Evolutionary conservation across 2,797 vertebrate genomes (phyloP), one percentile per base, ranked within the genome.

Genomic region (Prunella strophiata): DNA sequence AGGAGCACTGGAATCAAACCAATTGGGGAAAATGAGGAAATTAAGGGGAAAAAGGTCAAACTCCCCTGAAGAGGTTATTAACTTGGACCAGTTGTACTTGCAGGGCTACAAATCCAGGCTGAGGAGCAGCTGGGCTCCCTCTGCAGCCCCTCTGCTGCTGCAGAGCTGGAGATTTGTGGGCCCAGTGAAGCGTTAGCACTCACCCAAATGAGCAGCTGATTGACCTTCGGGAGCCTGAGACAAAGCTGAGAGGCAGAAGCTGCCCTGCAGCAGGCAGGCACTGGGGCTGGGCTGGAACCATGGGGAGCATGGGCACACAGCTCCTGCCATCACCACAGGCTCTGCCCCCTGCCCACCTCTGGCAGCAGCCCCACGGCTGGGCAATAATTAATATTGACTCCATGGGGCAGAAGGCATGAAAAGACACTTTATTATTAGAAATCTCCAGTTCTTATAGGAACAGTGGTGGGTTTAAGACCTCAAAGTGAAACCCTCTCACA

Each of bases 211-310:
- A 94, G 94, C 80, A 7, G 45, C 59, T 94, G 76, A 84, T 94
- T 86, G 93, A 90, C 93, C 95, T 94, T 93, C 86, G 51, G 1
- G 77, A n/a, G 85, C 70, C 8, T 45, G 85, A 81, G 91, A 78
- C 85, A 30, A 9, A 94, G 25, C 50, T 17, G 21, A 90, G 38
- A 84, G 91, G 83, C 90, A 75, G 25, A 59, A 88, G 45, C 19
- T 4, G 47, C n/a, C n/a, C 3, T 1, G 70, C 68, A 80, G 82
- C 1, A 7, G 66, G 63, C n/a, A 38, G 66, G 66, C 30, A 12
- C 7, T 9, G 3, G 25, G 79, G 86, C 48, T 47, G 2, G 0
- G 3, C 4, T 4, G 66, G 54, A 75, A 14, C 0, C 0, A 88
- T 63, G 6, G 13, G 36, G 71, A 30, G 2, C 8, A 20, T 19